Base-by-base conservation (phyloP, 1,140 invertebrate species). In the Cryptotermes secundus region DNA sequence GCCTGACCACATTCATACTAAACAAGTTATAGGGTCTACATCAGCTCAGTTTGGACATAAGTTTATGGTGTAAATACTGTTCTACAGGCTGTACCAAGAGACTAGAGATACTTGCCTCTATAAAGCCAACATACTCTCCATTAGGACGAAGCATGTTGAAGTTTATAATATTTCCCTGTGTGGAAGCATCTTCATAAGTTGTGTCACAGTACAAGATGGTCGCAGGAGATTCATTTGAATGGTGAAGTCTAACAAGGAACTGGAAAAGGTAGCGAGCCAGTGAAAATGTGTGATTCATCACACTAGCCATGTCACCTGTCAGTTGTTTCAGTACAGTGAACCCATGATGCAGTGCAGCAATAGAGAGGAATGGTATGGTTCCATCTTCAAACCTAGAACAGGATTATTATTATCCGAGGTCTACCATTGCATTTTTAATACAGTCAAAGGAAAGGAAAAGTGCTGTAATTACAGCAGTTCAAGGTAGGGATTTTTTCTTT, bases 321-420 rank as follows among this genome's bases (percentile, higher is more conserved):
- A 95, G 85, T 84, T 89, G 89, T 84, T 92, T 86, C 84, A 97
- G 85, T 85, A 92, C 90, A 84, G 96, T 93, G 87, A 98, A 96
- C 59, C 97, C 97, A 90, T 96, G 93, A 86, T 94, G 92, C 6
- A 99, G 88, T 3, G 95, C 91, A 24, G 96, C 90, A 86, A 99
- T 97, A 26, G 96, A 95, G 34, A 98, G 90, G 90, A 97, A 99
- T 65, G 97, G 92, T 59, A 97, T 84, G 0, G 98, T 99, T 22
- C 98, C 98, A 92, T 99, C 97, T 92, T 99, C 97, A 91, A 98
- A 98, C 87, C 97, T 97, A 88, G 4, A 49, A 49, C 14, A 49
- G 45, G 45, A 14, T 19, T 19, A 22, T 22, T 49, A 22, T 19
- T 49, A n/a, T n/a, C n/a, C n/a, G n/a, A n/a, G 14, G 16, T 49